Percentiles rank a stretch among this genome's conserved stretches.
These are phyloP conservation scores for Pristionchus japonicus DNA, from an alignment of 2,888 invertebrate genomes.

Conservation along the genomic window DNA sequence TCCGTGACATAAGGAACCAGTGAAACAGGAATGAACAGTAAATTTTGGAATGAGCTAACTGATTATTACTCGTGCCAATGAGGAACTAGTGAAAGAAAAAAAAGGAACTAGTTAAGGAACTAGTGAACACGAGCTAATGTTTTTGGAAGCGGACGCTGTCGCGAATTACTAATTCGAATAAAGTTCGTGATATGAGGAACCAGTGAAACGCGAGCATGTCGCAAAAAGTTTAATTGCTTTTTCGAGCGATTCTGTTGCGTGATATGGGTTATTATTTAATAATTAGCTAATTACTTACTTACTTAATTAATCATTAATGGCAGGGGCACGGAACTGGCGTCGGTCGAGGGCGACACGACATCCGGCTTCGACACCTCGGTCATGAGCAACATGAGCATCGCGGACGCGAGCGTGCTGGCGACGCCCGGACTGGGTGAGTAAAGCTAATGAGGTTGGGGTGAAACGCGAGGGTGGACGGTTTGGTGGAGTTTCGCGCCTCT, in stretches of 20 bases:
- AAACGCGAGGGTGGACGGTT: not conserved
- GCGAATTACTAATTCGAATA: too few relatives aligned
- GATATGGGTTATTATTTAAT: not conserved
- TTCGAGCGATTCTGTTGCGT: not conserved
- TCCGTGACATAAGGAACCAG: too few relatives aligned
- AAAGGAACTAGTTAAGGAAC: too few relatives aligned
- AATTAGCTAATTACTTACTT: not conserved
- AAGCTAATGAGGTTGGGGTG: not conserved
- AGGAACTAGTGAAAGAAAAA: too few relatives aligned
- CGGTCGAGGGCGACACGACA: not conserved
- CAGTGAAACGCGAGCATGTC: not conserved
- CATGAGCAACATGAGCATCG: constrained; percentile 25
- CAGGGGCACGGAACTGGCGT: not conserved
- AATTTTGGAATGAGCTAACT: too few relatives aligned
- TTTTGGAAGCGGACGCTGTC: too few relatives aligned
- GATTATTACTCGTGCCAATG: too few relatives aligned
- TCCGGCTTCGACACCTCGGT: not conserved
- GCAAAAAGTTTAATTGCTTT: not conserved
- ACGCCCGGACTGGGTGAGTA: not conserved
- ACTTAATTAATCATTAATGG: not conserved
- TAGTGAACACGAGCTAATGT: too few relatives aligned
- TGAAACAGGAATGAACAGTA: too few relatives aligned
- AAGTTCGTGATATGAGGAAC: not conserved
- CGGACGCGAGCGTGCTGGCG: not conserved
- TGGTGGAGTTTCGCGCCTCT: too few relatives aligned